A percentile compares a stretch with the other conserved stretches of the same genome.
Conservation (phyloP, 2,888 invertebrate genomes). For the Pristionchus entomophagus region DNA sequence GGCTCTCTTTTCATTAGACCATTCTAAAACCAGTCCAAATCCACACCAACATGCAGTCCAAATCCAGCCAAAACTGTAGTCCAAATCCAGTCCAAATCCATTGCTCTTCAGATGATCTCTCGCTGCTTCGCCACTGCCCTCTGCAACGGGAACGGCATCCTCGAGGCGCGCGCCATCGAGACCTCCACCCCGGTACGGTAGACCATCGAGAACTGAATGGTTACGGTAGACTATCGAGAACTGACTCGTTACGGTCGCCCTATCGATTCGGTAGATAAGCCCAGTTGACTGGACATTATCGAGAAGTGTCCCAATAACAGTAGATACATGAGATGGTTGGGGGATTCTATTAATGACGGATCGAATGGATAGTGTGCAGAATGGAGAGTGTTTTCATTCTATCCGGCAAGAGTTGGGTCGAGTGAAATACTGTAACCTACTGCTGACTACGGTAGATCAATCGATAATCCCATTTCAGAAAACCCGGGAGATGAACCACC, state of each 20-base stretch:
- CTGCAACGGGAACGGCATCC: constrained; percentile 68
- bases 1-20: too few species aligned
- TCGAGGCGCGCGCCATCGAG: constrained; percentile 67
- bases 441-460: background rate
- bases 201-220: background rate
- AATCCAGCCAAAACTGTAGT: background rate
- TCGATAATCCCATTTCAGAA: background rate
- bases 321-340: too few species aligned
- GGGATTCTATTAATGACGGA: background rate
- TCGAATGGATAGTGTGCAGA: too few species aligned
- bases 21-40: background rate
- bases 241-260: background rate
- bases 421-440: too few species aligned
- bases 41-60: background rate
- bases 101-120: constrained; percentile 67
- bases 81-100: background rate
- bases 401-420: too few species aligned
- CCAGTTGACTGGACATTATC: too few species aligned
- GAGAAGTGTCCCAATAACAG: background rate
- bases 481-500: constrained; percentile 36
- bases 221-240: background rate
- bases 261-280: too few species aligned
- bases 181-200: constrained; percentile 58
- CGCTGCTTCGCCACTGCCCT: constrained; percentile 74
- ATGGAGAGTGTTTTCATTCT: too few species aligned